Percentiles rank a stretch among this genome's conserved stretches.
phyloP scores from a whole-genome alignment of 2,797 vertebrate species.

The Syndactyla subalaris region DNA sequence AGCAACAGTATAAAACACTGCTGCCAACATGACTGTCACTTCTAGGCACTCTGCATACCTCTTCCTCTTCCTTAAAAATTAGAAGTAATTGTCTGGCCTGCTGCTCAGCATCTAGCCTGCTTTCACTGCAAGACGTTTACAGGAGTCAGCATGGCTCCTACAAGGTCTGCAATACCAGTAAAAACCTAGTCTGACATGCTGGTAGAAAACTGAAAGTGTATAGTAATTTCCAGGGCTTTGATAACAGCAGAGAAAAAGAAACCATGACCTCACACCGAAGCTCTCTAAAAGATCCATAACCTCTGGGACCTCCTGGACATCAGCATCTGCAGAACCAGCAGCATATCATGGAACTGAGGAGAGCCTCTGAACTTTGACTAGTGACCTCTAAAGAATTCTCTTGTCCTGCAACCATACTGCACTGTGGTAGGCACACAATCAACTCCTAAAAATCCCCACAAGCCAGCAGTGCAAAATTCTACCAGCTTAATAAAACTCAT shows the following conservation, averaged over 20 bases:
- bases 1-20: neutral
- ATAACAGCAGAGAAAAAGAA: neutral
- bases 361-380: neutral
- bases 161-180: too few species aligned
- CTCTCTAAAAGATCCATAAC: neutral
- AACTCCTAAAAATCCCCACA: neutral
- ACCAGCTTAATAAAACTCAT: neutral
- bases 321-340: neutral
- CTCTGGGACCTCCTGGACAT: neutral
- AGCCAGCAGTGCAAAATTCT: neutral
- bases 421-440: neutral
- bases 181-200: neutral
- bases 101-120: too few species aligned
- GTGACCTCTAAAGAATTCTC: neutral
- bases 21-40: neutral
- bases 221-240: neutral
- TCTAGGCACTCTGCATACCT: neutral
- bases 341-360: neutral
- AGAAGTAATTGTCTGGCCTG: too few species aligned
- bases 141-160: too few species aligned
- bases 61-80: too few species aligned
- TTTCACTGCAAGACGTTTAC: too few species aligned
- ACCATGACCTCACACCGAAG: neutral
- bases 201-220: neutral
- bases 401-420: neutral